Base-by-base conservation (phyloP, 1,140 invertebrate genomes). In the Drosophila truncata region DNA sequence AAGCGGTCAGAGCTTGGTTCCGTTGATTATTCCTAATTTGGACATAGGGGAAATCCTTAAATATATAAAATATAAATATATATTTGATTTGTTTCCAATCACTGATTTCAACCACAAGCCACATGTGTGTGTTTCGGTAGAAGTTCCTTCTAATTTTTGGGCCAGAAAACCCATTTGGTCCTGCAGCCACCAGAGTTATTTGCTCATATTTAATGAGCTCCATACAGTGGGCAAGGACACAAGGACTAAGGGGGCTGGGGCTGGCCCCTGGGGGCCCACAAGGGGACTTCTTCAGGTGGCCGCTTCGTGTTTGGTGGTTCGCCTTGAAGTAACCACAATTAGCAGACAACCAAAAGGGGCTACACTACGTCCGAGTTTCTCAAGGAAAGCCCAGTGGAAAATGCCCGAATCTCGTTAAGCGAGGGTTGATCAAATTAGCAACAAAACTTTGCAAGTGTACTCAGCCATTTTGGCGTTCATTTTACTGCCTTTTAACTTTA, bases 401-500 rank as follows among this genome's bases (percentile, higher is more conserved):
- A 55, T 55, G 52, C 4, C 33, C 27, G 27, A 20, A 10, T 35
- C 50, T 54, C 50, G 50, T 54, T 23, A 54, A 54, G 50, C 50
- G 50, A 54, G 33, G 52, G 52, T 55, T 55, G 52, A 55, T 55
- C 52, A 55, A 55, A 55, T 55, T 55, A 55, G 52, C 33, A 55
- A 25, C 20, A 39, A 37, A 55, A 55, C 52, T 55, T 55, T 55
- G 35, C 52, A 25, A 37, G 33, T 37, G 52, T 23, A 14, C 20
- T 37, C 52, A 55, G 11, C 52, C 52, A 37, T 13, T 33, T 18
- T 14, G 18, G 18, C 18, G 29, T 52, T 52, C 31, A 52, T 52
- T 52, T 20, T 13, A 20, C 31, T 37, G 33, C n/a, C 52, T 20
- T 37, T 37, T 11, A 55, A 37, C 31, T 37, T 37, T 4, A 25